A percentile compares a stretch with the other conserved stretches of the same genome.
These are phyloP conservation scores for Harpagus bidentatus DNA, from an alignment of 2,113 vertebrate genomes.

Conservation along the genomic window DNA sequence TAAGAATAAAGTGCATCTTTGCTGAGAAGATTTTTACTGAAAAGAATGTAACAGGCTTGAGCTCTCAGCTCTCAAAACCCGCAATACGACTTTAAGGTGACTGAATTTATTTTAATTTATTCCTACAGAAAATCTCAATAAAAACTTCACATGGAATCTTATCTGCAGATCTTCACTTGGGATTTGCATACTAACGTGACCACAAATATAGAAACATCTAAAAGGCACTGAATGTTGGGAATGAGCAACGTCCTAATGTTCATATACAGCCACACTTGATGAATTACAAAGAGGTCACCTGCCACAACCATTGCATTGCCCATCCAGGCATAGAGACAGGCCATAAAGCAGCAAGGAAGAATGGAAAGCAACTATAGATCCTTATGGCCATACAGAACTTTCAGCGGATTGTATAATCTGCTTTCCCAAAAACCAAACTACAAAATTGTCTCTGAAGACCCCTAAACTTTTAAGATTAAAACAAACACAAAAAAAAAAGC, in stretches of 20 bases:
- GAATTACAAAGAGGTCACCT: not conserved
- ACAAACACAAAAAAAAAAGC: not conserved
- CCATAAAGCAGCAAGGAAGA: not conserved
- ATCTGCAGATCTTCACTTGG: not conserved
- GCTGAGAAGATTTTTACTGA: not conserved
- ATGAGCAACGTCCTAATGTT: not conserved
- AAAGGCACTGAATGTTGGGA: not conserved
- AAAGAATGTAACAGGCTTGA: not conserved
- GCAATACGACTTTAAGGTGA: not conserved
- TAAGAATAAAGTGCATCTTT: not conserved
- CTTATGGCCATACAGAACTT: not conserved
- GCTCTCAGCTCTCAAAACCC: not conserved
- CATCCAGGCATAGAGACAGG: not conserved
- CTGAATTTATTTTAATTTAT: not conserved
- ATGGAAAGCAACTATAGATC: not conserved
- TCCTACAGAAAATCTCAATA: not conserved
- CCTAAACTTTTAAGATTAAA: not conserved
- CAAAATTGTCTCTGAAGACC: not conserved
- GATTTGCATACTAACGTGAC: not conserved
- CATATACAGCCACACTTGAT: not conserved
- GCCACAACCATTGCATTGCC: not conserved
- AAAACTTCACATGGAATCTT: not conserved
- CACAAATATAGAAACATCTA: not conserved
- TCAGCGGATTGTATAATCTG: not conserved
- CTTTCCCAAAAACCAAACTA: not conserved